phyloP scores from a whole-genome alignment of 2,888 invertebrate species.

The Trachelus stipa region DNA sequence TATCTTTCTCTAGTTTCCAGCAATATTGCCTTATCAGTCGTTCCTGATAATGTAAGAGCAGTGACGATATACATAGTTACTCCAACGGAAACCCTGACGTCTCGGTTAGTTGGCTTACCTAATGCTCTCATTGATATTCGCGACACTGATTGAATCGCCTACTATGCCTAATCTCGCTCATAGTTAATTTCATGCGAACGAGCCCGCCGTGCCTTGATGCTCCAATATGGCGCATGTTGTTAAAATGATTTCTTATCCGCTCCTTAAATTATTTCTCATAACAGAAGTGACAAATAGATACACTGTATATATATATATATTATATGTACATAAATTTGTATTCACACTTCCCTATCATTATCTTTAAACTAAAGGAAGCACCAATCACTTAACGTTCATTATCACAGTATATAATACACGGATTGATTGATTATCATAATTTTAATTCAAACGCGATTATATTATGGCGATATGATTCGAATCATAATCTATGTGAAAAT shows the following conservation, averaged over 20 bases:
- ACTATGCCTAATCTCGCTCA: slow-evolving; percentile 38
- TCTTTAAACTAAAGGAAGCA: neutral
- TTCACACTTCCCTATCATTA: neutral
- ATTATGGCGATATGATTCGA: neutral
- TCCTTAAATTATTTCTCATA: neutral
- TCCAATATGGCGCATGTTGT: neutral
- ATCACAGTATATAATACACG: neutral
- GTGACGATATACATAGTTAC: slow-evolving; percentile 8
- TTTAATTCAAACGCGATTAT: neutral
- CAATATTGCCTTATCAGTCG: neutral
- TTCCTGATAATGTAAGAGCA: neutral
- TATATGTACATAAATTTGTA: neutral
- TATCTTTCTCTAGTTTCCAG: neutral
- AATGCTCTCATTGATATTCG: slow-evolving; percentile 53
- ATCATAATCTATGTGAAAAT: neutral
- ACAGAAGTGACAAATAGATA: neutral
- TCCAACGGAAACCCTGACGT: slow-evolving; percentile 38
- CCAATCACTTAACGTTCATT: neutral
- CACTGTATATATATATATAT: slow-evolving; percentile 9
- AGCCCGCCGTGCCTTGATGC: neutral
- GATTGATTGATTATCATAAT: neutral
- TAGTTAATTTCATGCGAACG: slow-evolving; percentile 11
- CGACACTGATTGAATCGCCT: slow-evolving; percentile 44
- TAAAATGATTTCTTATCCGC: neutral
- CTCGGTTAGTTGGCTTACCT: slow-evolving; percentile 47